Evolutionary conservation across 1,140 invertebrate species (phyloP), one percentile per base, ranked within the genome.

Genomic region (Meloidogyne exigua): DNA sequence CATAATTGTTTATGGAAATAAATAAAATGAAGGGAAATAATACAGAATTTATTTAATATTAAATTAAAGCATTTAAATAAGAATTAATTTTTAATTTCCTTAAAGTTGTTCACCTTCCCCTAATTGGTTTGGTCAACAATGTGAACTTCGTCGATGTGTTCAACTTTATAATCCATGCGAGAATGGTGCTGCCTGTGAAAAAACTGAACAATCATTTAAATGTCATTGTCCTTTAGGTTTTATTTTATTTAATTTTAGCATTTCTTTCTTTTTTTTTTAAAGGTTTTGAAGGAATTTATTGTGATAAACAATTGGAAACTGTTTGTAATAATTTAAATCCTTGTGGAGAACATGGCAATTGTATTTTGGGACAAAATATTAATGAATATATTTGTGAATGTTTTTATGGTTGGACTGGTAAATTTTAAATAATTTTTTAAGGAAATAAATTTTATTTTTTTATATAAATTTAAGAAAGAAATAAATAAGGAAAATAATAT

Each of bases 371-470:
- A 13, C n/a, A 44, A 15, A 72, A 36, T 25, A n/a, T 66, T n/a
- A 57, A 77, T 28, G 63, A 77, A 21, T 68, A 36, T 26, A 23
- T 39, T n/a, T 77, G 76, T 66, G 69, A 77, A 28, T 77, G 76
- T 13, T 62, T 63, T 28, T 77, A 71, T 32, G 49, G 70, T 23
- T 77, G 57, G 15, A 36, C 67, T 23, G 76, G 76, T 73, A 73
- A 73, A 65, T 25, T 32, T 32, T 32, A 3, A 32, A 25, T 28
- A 15, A 32, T 32, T 69, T 69, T 69, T 69, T 69, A 42, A 69
- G 9, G 62, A 42, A 9, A 32, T 32, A 3, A 32, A 32, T 32
- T 32, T 32, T 32, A 32, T 32, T 32, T 32, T 32, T 32, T 32
- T 32, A 3, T 32, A 3, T 32, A 3, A 32, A 32, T 32, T 32